Evolutionary conservation across 2,113 vertebrate genomes (phyloP), one percentile per base, ranked within the genome.

Genomic region (Salvelinus namaycush): DNA sequence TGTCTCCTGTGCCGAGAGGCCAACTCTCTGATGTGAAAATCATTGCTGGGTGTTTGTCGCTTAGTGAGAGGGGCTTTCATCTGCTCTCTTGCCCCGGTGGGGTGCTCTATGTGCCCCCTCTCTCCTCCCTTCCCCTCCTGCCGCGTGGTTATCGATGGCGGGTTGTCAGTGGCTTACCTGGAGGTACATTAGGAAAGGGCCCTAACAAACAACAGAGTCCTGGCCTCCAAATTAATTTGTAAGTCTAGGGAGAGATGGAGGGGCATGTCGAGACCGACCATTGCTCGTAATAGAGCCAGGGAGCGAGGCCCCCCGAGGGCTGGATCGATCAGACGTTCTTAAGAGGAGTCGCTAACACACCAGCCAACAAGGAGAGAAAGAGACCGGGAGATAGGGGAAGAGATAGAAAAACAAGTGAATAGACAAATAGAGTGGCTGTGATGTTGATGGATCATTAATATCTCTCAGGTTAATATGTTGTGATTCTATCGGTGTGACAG

Each of bases 201-300:
- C 59, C 66, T 73, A 70, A 74, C 71, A 77, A 81, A 76, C 66
- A 73, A 34, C 57, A 69, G 34, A 5, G 34, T 18, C 34, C 13
- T n/a, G 34, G 73, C 72, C 72, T 70, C 31, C 70, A 81, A 73
- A 74, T 81, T 70, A 73, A 79, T 76, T 71, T 34, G 76, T 84
- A 88, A 86, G 84, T 74, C 81, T 73, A 81, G 70, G 59, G 78
- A 81, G 71, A 68, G 73, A 79, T 78, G 71, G 80, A 76, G 75
- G 77, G 22, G 71, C 77, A 82, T 48, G 76, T 66, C 70, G 62
- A 70, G 69, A 69, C 39, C 9, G 9, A 44, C 31, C 67, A 67
- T 73, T 57, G 66, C 49, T 29, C n/a, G 24, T 76, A 81, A 74
- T 69, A 59, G 51, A 73, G 29, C 57, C 67, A 39, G 29, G 68